Conservation (phyloP, 2,113 vertebrate species). For the Heliornis fulica region DNA sequence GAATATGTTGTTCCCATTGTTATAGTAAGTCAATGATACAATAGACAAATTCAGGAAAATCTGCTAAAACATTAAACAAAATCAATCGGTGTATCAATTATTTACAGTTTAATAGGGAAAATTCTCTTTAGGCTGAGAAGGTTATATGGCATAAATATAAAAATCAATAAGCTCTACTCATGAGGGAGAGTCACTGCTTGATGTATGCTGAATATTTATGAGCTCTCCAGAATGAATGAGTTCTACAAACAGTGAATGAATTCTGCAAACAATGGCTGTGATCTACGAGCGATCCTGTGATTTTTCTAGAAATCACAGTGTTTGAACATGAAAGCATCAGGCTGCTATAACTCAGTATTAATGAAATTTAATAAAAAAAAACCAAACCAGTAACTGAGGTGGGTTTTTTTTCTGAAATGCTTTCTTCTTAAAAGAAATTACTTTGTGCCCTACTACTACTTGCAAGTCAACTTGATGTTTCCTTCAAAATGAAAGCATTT, state of each 20-base stretch:
- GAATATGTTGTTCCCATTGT: not conserved
- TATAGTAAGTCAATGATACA: not conserved
- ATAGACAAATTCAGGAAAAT: not conserved
- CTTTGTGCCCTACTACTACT: not conserved
- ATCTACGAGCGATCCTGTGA: not conserved
- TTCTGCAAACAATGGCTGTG: not conserved
- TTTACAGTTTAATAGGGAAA: not conserved
- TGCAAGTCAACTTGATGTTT: not conserved
- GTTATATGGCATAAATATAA: not conserved
- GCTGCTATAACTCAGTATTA: not conserved
- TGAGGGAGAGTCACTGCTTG: not conserved
- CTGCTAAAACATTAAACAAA: not conserved
- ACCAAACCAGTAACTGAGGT: not conserved
- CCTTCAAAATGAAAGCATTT: not conserved
- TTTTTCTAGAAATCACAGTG: not conserved
- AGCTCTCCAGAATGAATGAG: not conserved
- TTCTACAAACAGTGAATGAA: not conserved
- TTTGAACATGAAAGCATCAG: not conserved
- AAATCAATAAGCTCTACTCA: not conserved
- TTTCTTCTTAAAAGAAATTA: not conserved
- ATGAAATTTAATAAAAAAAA: not conserved
- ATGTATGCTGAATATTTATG: not conserved
- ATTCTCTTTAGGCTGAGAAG: not conserved
- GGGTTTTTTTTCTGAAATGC: too few species aligned
- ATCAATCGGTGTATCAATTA: slow-evolving; percentile 9